phyloP scores from a whole-genome alignment of 2,888 invertebrate species.

The Lagria hirta region DNA sequence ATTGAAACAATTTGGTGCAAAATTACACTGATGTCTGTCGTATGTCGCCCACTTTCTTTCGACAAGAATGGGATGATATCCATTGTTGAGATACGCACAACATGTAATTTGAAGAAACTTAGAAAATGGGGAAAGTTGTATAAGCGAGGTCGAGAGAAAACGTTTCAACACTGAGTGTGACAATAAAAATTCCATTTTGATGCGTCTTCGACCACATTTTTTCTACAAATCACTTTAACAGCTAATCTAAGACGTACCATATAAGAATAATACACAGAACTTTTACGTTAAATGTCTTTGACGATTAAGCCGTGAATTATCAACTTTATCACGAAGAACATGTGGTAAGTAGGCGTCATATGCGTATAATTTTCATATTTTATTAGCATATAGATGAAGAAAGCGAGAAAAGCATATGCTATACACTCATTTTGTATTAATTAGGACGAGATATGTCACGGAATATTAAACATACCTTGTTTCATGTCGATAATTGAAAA shows the following conservation, averaged over 20 bases:
- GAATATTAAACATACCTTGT: too few relatives aligned
- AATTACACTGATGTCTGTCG: conserved; percentile 16
- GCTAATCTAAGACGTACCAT: too few relatives aligned
- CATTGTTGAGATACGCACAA: conserved; percentile 24
- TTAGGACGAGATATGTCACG: too few relatives aligned
- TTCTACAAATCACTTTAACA: too few relatives aligned
- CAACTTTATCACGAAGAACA: conserved; percentile 18
- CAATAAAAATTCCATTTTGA: too few relatives aligned
- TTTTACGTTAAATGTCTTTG: conserved; percentile 15
- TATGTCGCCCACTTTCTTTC: conserved; percentile 24
- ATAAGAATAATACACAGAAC: conserved; percentile 19
- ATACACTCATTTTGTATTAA: too few relatives aligned
- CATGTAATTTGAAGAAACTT: conserved; percentile 22
- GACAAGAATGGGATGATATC: conserved; percentile 24
- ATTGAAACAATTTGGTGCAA: conserved; percentile 18
- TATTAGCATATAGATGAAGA: conserved; percentile 24
- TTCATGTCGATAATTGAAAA: too few relatives aligned
- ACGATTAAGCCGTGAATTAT: conserved; percentile 20
- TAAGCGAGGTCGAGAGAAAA: conserved; percentile 1
- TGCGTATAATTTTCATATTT: conserved; percentile 23
- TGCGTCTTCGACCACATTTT: too few relatives aligned
- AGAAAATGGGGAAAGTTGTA: conserved; percentile 18
- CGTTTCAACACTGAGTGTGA: too few relatives aligned
- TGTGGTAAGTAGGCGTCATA: conserved; percentile 27
- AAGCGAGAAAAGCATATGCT: conserved; percentile 13